A percentile compares a stretch with the other conserved stretches of the same genome.
These are phyloP conservation scores for Phyllostomus hastatus DNA, from an alignment of 2,113 vertebrate species.

Conservation along the genomic window DNA sequence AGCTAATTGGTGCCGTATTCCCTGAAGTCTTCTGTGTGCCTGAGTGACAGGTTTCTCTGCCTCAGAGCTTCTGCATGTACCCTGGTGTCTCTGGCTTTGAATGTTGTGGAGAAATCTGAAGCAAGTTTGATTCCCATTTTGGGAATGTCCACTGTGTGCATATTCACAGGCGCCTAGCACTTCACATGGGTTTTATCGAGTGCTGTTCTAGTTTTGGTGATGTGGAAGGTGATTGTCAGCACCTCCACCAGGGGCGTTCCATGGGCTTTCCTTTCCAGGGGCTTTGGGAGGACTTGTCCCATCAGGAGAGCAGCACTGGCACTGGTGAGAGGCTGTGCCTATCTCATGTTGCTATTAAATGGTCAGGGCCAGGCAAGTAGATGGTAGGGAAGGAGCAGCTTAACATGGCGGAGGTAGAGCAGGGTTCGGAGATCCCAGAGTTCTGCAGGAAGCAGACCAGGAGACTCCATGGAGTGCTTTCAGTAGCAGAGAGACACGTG, in stretches of 20 bases:
- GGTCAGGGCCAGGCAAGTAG: not conserved
- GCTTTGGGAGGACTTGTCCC: not conserved
- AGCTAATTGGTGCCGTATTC: rapidly evolving
- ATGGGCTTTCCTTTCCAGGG: not conserved
- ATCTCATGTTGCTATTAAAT: not conserved
- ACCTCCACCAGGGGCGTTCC: not conserved
- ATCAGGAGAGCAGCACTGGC: not conserved
- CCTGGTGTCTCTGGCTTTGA: not conserved
- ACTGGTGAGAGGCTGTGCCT: not conserved
- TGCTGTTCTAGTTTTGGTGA: too few species aligned
- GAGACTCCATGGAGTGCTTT: not conserved
- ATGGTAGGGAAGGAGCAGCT: not conserved
- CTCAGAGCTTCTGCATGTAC: not conserved
- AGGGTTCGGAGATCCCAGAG: not conserved
- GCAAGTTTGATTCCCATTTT: not conserved
- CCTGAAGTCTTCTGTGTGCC: not conserved
- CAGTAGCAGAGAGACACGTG: not conserved
- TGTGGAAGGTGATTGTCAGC: not conserved
- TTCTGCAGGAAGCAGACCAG: too few species aligned
- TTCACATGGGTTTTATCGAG: not conserved
- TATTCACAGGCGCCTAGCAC: rapidly evolving
- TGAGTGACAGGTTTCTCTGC: rapidly evolving
- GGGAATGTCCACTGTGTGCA: not conserved
- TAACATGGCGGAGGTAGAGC: not conserved
- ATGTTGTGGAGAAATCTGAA: not conserved